Base-by-base conservation (phyloP, 2,797 vertebrate species). In the Staurois parvus region DNA sequence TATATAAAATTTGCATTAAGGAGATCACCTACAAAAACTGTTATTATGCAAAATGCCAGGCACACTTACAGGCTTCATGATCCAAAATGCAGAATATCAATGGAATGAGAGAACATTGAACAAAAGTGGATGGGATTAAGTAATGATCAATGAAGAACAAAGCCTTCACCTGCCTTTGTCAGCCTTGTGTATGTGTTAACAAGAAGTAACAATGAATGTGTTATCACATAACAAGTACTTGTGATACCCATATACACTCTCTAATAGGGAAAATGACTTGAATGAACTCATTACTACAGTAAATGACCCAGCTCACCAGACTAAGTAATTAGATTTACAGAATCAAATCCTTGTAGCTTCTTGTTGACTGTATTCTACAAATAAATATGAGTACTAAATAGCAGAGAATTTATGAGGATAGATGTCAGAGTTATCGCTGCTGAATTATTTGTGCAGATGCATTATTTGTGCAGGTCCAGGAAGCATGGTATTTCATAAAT, bases 181-280 rank as follows among this genome's bases (percentile, higher is more conserved):
- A 64, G 69, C 15, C 80, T 15, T 26, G 30, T 62, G 24, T 10
- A 13, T 45, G 72, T 37, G 37, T 37, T 37, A 37, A 37, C 37
- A 37, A 37, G 37, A 10, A 37, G 37, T 37, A 76, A 21, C 52
- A 26, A 76, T 56, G n/a, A 48, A 12, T 10, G 26, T 75, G 56
- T 66, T 83, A 68, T 37, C 72, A 52, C 81, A 75, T 24, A 37
- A 66, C 70, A 74, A 72, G 69, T 72, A 64, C 79, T 59, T 67
- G 32, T 32, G 68, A 80, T 37, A 37, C 37, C 37, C 6, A 45
- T 45, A 45, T 45, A 45, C 42, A 45, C 11, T 15, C 8, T 13
- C 42, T 45, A 45, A 45, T 45, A 15, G 13, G 42, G 42, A 15
- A 45, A 15, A 4, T 1, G 42, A 9, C 42, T 45, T 45, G 12